Evolutionary conservation across 1,140 invertebrate genomes (phyloP).

Genomic region (Solen grandis): DNA sequence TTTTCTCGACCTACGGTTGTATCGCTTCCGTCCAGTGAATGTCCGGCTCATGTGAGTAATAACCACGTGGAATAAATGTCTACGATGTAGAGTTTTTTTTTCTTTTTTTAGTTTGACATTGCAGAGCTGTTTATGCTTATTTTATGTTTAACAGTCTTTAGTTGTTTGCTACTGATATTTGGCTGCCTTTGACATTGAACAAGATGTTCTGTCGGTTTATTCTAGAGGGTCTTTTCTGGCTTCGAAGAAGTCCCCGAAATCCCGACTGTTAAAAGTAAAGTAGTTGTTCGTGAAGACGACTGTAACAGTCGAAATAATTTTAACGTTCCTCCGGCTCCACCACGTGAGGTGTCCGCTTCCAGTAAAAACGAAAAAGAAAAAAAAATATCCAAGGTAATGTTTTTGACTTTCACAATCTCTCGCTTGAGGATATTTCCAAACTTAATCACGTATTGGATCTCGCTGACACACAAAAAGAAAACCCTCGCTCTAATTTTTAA

Average conservation of each 20-base stretch:
- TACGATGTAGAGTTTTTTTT: no score
- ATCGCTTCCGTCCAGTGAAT: not conserved
- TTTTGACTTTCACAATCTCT: no score
- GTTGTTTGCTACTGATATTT: conserved; percentile 3
- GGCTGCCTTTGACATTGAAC: conserved; percentile 2
- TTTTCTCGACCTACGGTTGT: not conserved
- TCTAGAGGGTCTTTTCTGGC: not conserved
- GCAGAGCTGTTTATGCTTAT: not conserved
- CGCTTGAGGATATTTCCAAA: not conserved
- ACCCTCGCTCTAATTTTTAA: no score
- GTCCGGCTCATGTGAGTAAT: not conserved
- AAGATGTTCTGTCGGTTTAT: conserved; percentile 2
- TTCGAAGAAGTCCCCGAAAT: not conserved
- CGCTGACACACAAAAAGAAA: not conserved
- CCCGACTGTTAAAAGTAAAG: not conserved
- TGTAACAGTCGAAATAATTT: not conserved
- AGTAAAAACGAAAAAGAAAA: not conserved
- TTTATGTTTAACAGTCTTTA: not conserved
- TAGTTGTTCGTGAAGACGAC: not conserved
- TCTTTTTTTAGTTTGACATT: not conserved
- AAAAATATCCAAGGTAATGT: not conserved
- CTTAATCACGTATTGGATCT: not conserved
- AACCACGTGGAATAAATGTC: no score
- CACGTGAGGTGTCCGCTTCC: not conserved
- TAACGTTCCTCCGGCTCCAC: not conserved